Evolutionary conservation across 2,797 vertebrate genomes (phyloP), one percentile per base, ranked within the genome.

Genomic region (Cynopterus sphinx): DNA sequence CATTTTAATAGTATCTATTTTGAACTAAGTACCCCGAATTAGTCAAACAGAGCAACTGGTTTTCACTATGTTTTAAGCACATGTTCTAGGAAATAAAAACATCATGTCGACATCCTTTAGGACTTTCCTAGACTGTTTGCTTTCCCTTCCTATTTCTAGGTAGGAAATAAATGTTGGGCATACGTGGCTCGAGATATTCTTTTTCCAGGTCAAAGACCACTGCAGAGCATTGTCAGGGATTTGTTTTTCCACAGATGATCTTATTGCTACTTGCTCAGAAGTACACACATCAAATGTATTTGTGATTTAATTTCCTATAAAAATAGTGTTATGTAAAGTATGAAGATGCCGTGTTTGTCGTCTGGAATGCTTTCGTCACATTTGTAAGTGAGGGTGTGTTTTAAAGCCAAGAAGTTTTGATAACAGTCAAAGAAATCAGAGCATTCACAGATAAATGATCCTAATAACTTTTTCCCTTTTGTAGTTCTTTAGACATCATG

Each of bases 81-180:
- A 79, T 36, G 46, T 68, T 82, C 78, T 96, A 79, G 63, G 94
- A 95, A 94, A 70, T 55, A 61, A 39, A 87, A 85, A 53, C 41
- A 83, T 53, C 74, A 68, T 65, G 11, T 71, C 82, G 53, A 61
- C 8, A 28, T 71, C 24, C 31, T 90, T 87, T 87, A 88, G 21
- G 88, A 41, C 55, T 53, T 77, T 61, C 73, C 68, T 33, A 73
- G 73, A 88, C 26, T 77, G 5, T 55, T 87, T 91, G n/a, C 21
- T 81, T 83, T 89, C 90, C n/a, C 61, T 51, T 74, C 89, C 94
- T 88, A 82, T 85, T 91, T 91, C 43, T 93, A 75, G 89, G 39
- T 87, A 61, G 19, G 59, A 74, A 75, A 65, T 65, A 90, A 74
- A 41, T 39, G 5, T 70, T 88, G 31, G 5, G 4, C 24, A 59